Conservation (phyloP, 92 coral and sea anemone genomes). For the Phenganax subtilis region DNA sequence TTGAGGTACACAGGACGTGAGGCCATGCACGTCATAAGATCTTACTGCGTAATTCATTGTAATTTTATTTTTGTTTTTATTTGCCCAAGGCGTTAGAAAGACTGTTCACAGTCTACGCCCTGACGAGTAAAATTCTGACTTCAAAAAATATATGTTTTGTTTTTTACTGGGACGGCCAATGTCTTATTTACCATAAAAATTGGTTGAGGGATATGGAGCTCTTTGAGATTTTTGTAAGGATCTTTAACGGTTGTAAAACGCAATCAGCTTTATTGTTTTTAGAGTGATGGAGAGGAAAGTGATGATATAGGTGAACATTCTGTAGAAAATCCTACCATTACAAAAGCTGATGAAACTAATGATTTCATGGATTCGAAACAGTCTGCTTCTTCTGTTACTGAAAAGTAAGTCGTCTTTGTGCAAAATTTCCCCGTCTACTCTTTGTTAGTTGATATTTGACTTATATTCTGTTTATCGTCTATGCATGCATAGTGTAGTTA, state of each 20-base stretch:
- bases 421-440: background rate
- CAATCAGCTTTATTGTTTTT: background rate
- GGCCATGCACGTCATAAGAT: background rate
- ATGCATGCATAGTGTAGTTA: too few relatives aligned
- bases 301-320: conserved; percentile 43
- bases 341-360: conserved; percentile 12
- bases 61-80: too few relatives aligned
- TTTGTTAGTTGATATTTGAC: too few relatives aligned
- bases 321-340: background rate
- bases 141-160: background rate
- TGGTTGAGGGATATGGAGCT: too few relatives aligned
- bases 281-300: conserved; percentile 50
- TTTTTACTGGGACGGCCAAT: too few relatives aligned
- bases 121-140: background rate
- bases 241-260: too few relatives aligned
- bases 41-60: background rate
- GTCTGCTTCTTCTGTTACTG: background rate
- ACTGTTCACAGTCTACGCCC: background rate
- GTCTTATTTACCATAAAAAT: too few relatives aligned
- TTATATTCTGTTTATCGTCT: too few relatives aligned
- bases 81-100: background rate
- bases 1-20: conserved; percentile 57
- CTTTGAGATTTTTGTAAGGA: too few relatives aligned
- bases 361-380: background rate
- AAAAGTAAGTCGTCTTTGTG: background rate